Evolutionary conservation across 2,113 vertebrate genomes (phyloP), one percentile per base, ranked within the genome.

Genomic region (Corvus moneduloides): DNA sequence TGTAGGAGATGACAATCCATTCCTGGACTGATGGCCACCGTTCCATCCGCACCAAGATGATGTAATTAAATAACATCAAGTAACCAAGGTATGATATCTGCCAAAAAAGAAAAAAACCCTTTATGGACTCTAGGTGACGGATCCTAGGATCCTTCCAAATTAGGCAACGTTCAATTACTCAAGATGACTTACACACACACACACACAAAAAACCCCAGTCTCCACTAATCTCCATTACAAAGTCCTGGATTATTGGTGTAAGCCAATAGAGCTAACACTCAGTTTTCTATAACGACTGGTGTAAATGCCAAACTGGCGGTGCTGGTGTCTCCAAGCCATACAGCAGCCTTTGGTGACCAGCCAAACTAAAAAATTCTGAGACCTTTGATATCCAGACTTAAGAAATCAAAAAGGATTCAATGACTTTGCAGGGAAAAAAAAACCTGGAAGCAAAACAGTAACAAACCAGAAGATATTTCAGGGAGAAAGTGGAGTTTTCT

Each of bases 11-110:
- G 94, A 99, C 99, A 5, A 97, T 97, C 99, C 99, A 99, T 77
- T 99, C 99, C 94, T 99, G 99, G 18, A 99, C 3, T 7, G 98
- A 99, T 5, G 99, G 99, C 99, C 98, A 99, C 54, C 98, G 98
- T 14, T 99, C 99, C 99, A 99, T 99, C 94, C 99, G 98, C 88
- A 99, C 99, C 97, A 99, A 96, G 91, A 99, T 99, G 39, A 99
- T 98, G 24, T 99, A 99, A 94, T 99, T 99, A 97, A 99, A 99
- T 39, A 99, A 95, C 98, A 99, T 98, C 89, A 99, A 96, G 96
- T 99, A 99, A 52, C 97, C 98, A 24, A 99, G 96, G 97, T 99
- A 99, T 7, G 98, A 99, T 84, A 99, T 99, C 99, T 99, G 81
- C 9, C 62, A 72, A 91, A 78, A 81, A 71, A 88, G 35, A 56